These are phyloP conservation scores for Ceratitis capitata DNA, from an alignment of 1,140 invertebrate genomes.

Conservation along the genomic window DNA sequence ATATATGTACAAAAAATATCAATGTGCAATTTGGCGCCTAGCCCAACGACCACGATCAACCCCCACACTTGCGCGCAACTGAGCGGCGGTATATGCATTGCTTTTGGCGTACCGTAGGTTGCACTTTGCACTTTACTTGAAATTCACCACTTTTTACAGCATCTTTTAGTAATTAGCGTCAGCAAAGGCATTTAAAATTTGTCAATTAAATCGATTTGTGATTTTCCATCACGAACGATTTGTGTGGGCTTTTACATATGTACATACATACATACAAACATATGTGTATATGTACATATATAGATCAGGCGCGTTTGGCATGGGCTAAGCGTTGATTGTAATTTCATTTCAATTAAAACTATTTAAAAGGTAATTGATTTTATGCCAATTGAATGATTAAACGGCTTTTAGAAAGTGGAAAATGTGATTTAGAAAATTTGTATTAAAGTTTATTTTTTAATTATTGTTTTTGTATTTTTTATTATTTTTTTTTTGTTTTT, in stretches of 20 bases:
- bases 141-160: not conserved
- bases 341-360: not conserved
- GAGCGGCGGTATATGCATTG: no score
- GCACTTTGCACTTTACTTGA: not conserved
- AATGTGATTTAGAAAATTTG: no score
- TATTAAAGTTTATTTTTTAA: no score
- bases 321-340: not conserved
- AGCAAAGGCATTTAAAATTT: slow-evolving; percentile 10
- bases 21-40: not conserved
- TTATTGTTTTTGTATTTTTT: not conserved
- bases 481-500: not conserved
- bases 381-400: not conserved
- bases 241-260: no score
- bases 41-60: not conserved
- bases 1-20: no score
- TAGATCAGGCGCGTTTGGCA: not conserved
- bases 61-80: not conserved
- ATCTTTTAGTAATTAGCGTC: not conserved
- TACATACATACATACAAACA: no score
- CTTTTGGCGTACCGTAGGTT: not conserved
- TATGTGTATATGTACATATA: no score
- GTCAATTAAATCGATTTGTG: not conserved
- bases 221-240: not conserved
- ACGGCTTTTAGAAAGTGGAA: no score
- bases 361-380: not conserved